Conservation (phyloP, 2,797 vertebrate genomes). For the Microchirus variegatus region DNA sequence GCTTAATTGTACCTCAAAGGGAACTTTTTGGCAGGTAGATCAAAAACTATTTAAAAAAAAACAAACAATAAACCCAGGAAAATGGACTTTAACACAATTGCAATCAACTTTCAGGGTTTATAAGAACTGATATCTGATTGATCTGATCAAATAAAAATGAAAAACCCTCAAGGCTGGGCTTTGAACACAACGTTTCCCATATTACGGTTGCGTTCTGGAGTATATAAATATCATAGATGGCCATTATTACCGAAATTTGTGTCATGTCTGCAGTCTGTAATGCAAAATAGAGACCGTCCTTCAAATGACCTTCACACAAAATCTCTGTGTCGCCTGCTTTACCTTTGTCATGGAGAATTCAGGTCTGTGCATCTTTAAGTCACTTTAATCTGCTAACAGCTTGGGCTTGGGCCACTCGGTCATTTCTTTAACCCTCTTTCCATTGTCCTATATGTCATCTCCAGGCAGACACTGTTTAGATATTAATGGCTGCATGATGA, state of each 20-base stretch:
- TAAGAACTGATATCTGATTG: too few relatives aligned
- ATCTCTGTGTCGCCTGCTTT: slow-evolving; percentile 37
- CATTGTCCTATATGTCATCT: slow-evolving; percentile 82
- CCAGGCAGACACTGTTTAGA: slow-evolving; percentile 80
- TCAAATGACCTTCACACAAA: slow-evolving; percentile 46
- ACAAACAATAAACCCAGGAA: neutral
- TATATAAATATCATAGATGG: neutral
- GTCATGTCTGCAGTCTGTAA: neutral
- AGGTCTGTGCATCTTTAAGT: slow-evolving; percentile 56
- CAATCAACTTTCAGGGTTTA: too few relatives aligned
- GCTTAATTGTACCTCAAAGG: too few relatives aligned
- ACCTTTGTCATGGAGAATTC: slow-evolving; percentile 54
- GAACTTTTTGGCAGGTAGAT: neutral
- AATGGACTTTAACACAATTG: too few relatives aligned
- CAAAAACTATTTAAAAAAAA: too few relatives aligned
- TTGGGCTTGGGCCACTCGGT: slow-evolving; percentile 62
- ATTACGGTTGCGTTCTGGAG: neutral
- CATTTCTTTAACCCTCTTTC: slow-evolving; percentile 76
- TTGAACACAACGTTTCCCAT: neutral
- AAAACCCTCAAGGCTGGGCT: neutral
- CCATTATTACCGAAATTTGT: neutral
- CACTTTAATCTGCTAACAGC: slow-evolving; percentile 79
- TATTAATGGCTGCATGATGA: slow-evolving; percentile 85
- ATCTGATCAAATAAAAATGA: too few relatives aligned
- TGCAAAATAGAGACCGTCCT: slow-evolving; percentile 12